These are phyloP conservation scores for Allobates femoralis DNA, from an alignment of 2,797 vertebrate genomes.

Conservation along the genomic window DNA sequence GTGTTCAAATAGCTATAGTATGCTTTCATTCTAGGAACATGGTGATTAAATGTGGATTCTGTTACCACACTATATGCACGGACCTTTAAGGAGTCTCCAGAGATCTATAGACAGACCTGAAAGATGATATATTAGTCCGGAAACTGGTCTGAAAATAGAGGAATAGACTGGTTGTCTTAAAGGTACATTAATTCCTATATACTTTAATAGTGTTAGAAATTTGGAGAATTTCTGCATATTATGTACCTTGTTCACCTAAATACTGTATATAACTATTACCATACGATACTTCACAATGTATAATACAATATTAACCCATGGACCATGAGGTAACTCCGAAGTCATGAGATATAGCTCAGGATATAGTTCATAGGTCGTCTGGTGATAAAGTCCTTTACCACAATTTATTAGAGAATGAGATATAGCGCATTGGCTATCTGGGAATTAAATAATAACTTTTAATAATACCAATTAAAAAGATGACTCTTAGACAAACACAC, in stretches of 20 bases:
- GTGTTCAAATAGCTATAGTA: background rate
- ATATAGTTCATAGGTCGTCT: too few relatives aligned
- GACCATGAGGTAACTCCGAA: background rate
- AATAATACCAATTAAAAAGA: too few relatives aligned
- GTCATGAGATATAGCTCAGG: background rate
- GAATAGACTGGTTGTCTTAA: background rate
- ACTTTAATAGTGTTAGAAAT: background rate
- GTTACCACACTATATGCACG: background rate
- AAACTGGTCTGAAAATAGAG: background rate
- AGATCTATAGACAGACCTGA: slow-evolving; percentile 4
- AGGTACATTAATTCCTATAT: background rate
- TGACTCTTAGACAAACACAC: too few relatives aligned
- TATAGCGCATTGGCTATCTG: too few relatives aligned
- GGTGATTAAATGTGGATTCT: background rate
- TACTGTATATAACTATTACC: background rate
- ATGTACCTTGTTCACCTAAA: background rate
- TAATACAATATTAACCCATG: background rate
- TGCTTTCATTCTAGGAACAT: background rate
- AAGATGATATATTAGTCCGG: slow-evolving; percentile 40
- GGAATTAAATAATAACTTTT: too few relatives aligned
- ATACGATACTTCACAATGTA: background rate
- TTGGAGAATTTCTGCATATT: background rate
- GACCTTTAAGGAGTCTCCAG: slow-evolving; percentile 12
- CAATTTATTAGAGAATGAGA: too few relatives aligned
- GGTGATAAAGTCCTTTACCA: too few relatives aligned